Conservation (phyloP, 2,797 vertebrate genomes). For the Kryptolebias ocellatus region DNA sequence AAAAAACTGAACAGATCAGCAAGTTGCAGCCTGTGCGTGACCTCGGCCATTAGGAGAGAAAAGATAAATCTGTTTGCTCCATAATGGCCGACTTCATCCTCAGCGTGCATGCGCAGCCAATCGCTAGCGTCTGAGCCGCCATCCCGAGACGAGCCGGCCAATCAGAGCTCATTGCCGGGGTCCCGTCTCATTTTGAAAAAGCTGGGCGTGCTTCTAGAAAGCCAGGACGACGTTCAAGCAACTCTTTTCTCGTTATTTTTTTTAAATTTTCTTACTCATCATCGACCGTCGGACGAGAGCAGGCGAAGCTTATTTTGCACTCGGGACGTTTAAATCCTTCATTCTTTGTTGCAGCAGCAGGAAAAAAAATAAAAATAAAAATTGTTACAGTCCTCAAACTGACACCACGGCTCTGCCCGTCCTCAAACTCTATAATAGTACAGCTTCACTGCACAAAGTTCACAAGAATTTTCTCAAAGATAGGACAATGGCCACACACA, state of each 20-base stretch:
- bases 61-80: constrained; percentile 61
- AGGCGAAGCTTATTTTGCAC: constrained; percentile 7
- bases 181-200: constrained; percentile 58
- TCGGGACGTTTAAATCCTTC: constrained; percentile 17
- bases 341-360: constrained; percentile 17
- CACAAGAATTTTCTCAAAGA: constrained; percentile 65
- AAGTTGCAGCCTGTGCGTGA: constrained; percentile 53
- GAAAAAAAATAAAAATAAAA: constrained; percentile 5
- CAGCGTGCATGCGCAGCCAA: constrained; percentile 47
- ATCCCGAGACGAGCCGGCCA: constrained; percentile 59
- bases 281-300: constrained; percentile 1
- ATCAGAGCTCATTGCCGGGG: constrained; percentile 34
- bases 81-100: constrained; percentile 54
- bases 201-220: constrained; percentile 21
- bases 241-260: not conserved
- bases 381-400: constrained; percentile 21
- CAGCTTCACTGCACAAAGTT: constrained; percentile 66
- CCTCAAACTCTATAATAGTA: constrained; percentile 67
- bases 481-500: constrained; percentile 50
- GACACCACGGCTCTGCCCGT: constrained; percentile 45
- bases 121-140: constrained; percentile 47
- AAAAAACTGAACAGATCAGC: constrained; percentile 45
- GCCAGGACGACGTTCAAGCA: not conserved
- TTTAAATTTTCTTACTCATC: not conserved
- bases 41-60: constrained; percentile 59